Percentiles rank a stretch among this genome's conserved stretches.
phyloP scores from a whole-genome alignment of 2,888 invertebrate genomes.

The Cataglyphis cursor region DNA sequence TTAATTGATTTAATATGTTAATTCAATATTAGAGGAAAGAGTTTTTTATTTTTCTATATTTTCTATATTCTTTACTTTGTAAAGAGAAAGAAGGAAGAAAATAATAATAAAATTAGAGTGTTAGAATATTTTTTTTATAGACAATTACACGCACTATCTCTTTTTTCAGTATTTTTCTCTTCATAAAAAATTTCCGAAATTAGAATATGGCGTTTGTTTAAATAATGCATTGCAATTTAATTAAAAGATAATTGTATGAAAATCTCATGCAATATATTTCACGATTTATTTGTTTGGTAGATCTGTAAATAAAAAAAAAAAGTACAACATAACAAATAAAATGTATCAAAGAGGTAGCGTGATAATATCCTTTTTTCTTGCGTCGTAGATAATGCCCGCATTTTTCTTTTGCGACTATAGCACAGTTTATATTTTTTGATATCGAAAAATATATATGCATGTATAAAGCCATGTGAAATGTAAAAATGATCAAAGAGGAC shows the following conservation, averaged over 20 bases:
- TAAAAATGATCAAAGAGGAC: not conserved
- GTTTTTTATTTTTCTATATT: not conserved
- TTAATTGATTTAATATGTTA: not conserved
- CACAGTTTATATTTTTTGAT: constrained; percentile 33
- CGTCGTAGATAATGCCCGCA: constrained; percentile 46
- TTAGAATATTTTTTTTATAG: not conserved
- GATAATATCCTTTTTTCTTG: constrained; percentile 45
- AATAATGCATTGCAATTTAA: not conserved
- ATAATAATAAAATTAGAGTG: not conserved
- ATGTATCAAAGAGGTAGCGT: constrained; percentile 41
- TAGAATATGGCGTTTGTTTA: not conserved
- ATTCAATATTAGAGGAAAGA: not conserved
- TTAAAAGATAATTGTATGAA: not conserved
- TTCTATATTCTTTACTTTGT: not conserved
- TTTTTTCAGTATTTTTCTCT: not conserved
- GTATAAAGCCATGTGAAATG: not conserved
- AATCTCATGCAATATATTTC: not conserved
- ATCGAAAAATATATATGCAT: constrained; percentile 20
- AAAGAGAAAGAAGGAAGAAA: not conserved
- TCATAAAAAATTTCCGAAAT: not conserved
- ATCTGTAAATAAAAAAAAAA: constrained; percentile 17
- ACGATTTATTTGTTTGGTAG: constrained; percentile 5
- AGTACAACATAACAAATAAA: constrained; percentile 28
- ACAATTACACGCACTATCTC: not conserved
- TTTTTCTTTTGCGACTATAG: constrained; percentile 35